phyloP scores from a whole-genome alignment of 2,888 invertebrate species.

The Lottia gigantea region DNA sequence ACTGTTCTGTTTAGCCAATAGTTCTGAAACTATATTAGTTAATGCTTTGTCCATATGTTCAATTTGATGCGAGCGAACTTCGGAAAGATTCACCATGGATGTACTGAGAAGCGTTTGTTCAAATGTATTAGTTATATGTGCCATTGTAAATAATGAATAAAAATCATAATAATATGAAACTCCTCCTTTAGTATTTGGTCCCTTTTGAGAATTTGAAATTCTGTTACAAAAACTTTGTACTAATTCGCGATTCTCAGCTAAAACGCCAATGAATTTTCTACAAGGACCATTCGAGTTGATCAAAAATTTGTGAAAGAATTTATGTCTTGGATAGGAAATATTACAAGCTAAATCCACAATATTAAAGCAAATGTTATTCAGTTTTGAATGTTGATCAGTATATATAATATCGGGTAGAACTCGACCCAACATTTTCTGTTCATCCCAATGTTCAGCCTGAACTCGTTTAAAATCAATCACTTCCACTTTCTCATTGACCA shows the following conservation, averaged over 20 bases:
- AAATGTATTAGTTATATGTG: background rate
- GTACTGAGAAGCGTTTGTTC: background rate
- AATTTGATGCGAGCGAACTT: constrained; percentile 7
- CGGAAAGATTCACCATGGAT: constrained; percentile 14
- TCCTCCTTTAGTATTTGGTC: background rate
- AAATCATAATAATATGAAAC: constrained; percentile 3
- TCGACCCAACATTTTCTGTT: constrained; percentile 4
- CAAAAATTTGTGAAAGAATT: constrained; percentile 1
- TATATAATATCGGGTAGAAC: constrained; percentile 5
- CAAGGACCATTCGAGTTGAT: background rate
- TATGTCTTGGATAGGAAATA: constrained; percentile 13
- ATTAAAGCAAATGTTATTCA: constrained; percentile 14
- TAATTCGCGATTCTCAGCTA: background rate
- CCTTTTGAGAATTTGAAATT: background rate
- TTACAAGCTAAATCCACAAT: constrained; percentile 18
- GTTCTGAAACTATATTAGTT: constrained; percentile 11
- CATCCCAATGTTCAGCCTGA: constrained; percentile 20
- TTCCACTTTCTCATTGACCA: background rate
- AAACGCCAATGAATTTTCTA: background rate
- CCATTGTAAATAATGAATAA: background rate
- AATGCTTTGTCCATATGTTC: constrained; percentile 16
- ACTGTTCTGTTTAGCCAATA: constrained; percentile 10
- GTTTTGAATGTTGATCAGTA: background rate
- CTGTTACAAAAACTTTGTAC: background rate
- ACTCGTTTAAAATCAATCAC: constrained; percentile 16